Evolutionary conservation across 2,113 vertebrate species (phyloP).

Genomic region (Labrus mixtus): DNA sequence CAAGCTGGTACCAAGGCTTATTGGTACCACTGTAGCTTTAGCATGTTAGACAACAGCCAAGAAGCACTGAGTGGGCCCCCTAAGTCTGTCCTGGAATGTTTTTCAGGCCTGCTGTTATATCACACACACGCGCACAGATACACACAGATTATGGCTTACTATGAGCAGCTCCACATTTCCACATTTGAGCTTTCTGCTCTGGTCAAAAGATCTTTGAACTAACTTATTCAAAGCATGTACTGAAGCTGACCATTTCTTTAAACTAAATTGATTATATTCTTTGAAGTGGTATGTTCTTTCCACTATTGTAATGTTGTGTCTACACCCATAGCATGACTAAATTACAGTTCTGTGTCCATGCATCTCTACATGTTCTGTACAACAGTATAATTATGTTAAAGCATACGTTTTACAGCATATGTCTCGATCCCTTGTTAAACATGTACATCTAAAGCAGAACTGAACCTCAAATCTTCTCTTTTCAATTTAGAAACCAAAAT

Average conservation of each 20-base stretch:
- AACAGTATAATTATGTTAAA: constrained; percentile 15
- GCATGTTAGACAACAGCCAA: constrained; percentile 54
- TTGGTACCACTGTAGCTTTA: constrained; percentile 47
- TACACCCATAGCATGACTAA: background rate
- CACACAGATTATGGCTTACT: constrained; percentile 38
- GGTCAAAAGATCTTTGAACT: constrained; percentile 22
- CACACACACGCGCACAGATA: constrained; percentile 24
- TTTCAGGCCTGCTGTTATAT: constrained; percentile 68
- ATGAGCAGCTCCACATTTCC: constrained; percentile 16
- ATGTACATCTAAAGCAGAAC: constrained; percentile 25
- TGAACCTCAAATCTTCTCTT: constrained; percentile 38
- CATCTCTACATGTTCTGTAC: constrained; percentile 35
- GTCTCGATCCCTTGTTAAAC: background rate
- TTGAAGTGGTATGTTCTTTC: background rate
- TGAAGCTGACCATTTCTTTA: background rate
- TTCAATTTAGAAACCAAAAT: constrained; percentile 57
- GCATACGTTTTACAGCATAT: constrained; percentile 11
- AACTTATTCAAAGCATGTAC: constrained; percentile 2
- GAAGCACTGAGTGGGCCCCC: constrained; percentile 42
- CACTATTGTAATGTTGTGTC: background rate
- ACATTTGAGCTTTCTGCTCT: constrained; percentile 40
- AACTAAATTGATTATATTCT: background rate
- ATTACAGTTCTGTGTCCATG: background rate
- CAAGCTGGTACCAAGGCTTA: constrained; percentile 39
- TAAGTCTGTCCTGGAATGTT: constrained; percentile 77